Evolutionary conservation across 2,797 vertebrate species (phyloP).

Genomic region (Ammospiza maritima): DNA sequence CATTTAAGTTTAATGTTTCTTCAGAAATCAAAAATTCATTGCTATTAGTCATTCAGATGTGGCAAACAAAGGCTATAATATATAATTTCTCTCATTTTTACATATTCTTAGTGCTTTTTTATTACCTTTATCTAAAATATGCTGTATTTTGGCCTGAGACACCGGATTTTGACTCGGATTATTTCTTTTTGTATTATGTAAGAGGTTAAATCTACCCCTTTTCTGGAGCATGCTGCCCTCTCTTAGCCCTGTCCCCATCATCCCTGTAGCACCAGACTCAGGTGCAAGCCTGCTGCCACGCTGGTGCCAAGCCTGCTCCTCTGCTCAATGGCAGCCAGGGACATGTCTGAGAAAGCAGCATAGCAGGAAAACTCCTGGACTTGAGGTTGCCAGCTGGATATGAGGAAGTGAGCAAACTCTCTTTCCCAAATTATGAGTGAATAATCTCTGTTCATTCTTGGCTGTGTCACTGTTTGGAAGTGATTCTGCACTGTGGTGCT

Average conservation of each 20-base stretch:
- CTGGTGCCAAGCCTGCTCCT: not conserved
- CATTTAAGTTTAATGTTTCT: slow-evolving; percentile 31
- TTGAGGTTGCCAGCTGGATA: not conserved
- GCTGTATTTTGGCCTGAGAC: not conserved
- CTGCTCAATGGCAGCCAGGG: not conserved
- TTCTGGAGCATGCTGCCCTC: not conserved
- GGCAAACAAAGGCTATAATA: not conserved
- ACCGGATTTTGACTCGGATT: rapidly evolving
- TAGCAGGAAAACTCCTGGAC: not conserved
- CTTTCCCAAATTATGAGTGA: not conserved
- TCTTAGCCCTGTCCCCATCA: not conserved
- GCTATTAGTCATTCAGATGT: not conserved
- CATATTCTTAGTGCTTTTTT: not conserved
- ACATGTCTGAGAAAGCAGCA: not conserved
- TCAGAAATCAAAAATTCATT: slow-evolving; percentile 30
- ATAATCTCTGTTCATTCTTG: not conserved
- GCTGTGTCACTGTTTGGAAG: not conserved
- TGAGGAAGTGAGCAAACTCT: not conserved
- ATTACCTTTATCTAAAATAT: slow-evolving; percentile 5
- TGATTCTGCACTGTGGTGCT: not conserved
- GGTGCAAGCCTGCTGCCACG: rapidly evolving
- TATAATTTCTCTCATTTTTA: not conserved
- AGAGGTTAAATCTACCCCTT: not conserved
- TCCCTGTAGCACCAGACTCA: not conserved
- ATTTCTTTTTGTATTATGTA: not conserved